These are phyloP conservation scores for Threskiornis aethiopicus DNA, from an alignment of 2,797 vertebrate species.

Conservation along the genomic window DNA sequence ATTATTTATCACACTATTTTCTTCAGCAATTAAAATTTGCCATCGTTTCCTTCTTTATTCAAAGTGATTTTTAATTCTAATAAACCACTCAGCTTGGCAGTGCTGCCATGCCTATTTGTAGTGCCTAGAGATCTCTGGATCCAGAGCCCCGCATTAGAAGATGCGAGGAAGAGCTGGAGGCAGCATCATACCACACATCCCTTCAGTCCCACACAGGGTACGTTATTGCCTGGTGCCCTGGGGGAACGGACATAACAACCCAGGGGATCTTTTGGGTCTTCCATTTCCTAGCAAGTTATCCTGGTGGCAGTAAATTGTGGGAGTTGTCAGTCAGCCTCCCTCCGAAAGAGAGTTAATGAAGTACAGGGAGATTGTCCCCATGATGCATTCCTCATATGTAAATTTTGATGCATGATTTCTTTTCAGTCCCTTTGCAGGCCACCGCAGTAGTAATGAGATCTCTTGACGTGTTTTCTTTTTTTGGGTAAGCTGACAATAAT, in stretches of 20 bases:
- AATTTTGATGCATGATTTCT: background rate
- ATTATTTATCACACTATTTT: background rate
- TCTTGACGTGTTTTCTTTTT: background rate
- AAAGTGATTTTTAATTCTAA: background rate
- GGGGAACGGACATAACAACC: background rate
- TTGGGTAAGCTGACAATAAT: background rate
- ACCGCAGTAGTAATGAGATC: background rate
- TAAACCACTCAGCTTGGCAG: background rate
- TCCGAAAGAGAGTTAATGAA: fast-evolving
- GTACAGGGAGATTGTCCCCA: background rate
- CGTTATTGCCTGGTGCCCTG: background rate
- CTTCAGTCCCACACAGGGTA: background rate
- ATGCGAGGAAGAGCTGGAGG: background rate
- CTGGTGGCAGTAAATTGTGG: background rate
- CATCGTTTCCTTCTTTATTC: background rate
- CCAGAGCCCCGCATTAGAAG: background rate
- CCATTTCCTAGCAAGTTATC: background rate
- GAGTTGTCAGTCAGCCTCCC: background rate
- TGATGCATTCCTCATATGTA: background rate
- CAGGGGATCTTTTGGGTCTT: background rate
- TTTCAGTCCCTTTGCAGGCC: background rate
- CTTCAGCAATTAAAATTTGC: background rate
- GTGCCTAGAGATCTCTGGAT: background rate
- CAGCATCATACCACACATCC: background rate
- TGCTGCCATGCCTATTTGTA: background rate